phyloP scores from a whole-genome alignment of 2,113 vertebrate genomes.

The Ahaetulla prasina region DNA sequence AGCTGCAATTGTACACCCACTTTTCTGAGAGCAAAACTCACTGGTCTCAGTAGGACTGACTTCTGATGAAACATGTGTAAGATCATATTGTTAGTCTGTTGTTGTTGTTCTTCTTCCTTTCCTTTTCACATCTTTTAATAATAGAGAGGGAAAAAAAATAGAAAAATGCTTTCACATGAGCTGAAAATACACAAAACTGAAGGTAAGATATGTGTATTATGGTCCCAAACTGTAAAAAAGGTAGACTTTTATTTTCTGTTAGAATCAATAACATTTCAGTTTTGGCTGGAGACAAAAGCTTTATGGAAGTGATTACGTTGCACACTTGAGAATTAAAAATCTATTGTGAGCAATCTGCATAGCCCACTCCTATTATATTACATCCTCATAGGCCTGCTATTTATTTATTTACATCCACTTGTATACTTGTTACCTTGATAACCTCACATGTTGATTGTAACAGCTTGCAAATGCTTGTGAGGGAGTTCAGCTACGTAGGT shows the following conservation, averaged over 20 bases:
- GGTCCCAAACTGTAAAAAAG: background rate
- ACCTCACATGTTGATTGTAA: background rate
- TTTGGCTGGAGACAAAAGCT: background rate
- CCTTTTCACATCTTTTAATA: background rate
- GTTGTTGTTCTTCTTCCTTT: background rate
- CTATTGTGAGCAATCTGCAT: background rate
- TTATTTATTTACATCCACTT: background rate
- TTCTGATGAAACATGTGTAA: background rate
- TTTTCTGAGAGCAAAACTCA: background rate
- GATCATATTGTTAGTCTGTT: background rate
- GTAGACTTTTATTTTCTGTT: background rate
- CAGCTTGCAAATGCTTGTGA: background rate
- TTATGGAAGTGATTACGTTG: background rate
- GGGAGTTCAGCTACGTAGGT: background rate
- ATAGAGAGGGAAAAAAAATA: background rate
- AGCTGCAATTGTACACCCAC: background rate
- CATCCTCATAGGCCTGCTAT: background rate
- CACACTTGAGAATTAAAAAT: background rate
- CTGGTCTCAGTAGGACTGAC: background rate
- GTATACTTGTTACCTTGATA: background rate
- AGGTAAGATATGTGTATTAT: background rate
- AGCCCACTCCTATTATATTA: background rate
- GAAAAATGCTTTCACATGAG: conserved; percentile 13
- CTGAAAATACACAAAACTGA: background rate
- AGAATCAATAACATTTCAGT: background rate